Evolutionary conservation across 2,888 invertebrate genomes (phyloP).

Genomic region (Caenorhabditis sp.): DNA sequence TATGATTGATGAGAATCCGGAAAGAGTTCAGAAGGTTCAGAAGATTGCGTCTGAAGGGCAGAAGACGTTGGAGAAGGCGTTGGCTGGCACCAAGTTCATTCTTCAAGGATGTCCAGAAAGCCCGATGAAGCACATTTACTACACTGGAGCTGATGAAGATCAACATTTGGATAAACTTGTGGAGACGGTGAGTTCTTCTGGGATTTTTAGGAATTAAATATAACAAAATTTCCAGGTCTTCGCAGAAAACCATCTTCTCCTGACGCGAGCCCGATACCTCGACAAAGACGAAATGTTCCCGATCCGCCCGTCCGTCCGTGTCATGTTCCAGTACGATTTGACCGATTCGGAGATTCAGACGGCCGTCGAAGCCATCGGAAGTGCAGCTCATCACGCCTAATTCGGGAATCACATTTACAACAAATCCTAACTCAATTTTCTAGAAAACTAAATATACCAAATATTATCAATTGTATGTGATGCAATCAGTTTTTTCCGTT

Average conservation of each 20-base stretch:
- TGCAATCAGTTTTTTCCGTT: too few relatives aligned
- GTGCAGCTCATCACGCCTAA: slow-evolving; percentile 27
- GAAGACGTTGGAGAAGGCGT: slow-evolving; percentile 47
- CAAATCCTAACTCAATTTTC: neutral
- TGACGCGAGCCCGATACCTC: slow-evolving; percentile 84
- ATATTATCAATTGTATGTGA: neutral
- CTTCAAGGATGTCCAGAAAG: slow-evolving; percentile 70
- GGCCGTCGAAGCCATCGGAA: slow-evolving; percentile 57
- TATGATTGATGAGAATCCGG: slow-evolving; percentile 81
- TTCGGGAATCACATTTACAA: too few relatives aligned
- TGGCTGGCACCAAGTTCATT: slow-evolving; percentile 66
- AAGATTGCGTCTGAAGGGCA: slow-evolving; percentile 66
- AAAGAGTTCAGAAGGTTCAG: slow-evolving; percentile 59
- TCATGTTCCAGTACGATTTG: slow-evolving; percentile 78
- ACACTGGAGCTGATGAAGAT: slow-evolving; percentile 52
- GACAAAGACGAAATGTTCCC: slow-evolving; percentile 84
- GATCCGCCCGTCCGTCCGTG: slow-evolving; percentile 83
- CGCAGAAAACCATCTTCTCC: slow-evolving; percentile 81
- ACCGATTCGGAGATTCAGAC: slow-evolving; percentile 71
- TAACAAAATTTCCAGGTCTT: slow-evolving; percentile 67
- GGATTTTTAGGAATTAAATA: too few relatives aligned
- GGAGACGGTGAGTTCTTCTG: slow-evolving; percentile 65
- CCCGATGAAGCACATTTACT: slow-evolving; percentile 76
- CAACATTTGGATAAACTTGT: slow-evolving; percentile 74
- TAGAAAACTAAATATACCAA: neutral